Evolutionary conservation across 1,140 invertebrate species (phyloP).

Genomic region (Zelostemma sp.): DNA sequence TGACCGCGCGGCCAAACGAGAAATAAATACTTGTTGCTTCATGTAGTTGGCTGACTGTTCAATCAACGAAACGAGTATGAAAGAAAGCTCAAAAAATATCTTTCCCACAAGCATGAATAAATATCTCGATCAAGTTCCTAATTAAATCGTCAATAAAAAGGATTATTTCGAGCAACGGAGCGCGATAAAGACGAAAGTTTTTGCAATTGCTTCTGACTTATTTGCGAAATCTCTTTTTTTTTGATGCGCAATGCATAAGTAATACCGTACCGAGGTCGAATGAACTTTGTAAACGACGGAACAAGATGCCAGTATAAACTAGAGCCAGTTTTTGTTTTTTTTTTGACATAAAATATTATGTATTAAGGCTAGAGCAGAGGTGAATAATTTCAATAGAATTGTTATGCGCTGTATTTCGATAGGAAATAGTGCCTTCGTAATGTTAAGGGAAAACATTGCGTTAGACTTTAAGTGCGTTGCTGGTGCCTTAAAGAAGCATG

Average conservation of each 20-base stretch:
- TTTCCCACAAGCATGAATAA: not conserved
- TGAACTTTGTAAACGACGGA: conserved; percentile 36
- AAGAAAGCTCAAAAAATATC: not conserved
- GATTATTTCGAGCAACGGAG: conserved; percentile 1
- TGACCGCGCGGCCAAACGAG: conserved; percentile 14
- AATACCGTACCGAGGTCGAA: not conserved
- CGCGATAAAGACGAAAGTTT: too few species aligned
- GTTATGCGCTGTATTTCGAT: conserved; percentile 56
- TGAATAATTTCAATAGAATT: conserved; percentile 10
- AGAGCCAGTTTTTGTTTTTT: conserved; percentile 62
- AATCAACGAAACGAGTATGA: not conserved
- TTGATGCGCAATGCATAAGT: not conserved
- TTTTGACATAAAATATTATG: conserved; percentile 27
- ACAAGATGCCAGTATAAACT: conserved; percentile 64
- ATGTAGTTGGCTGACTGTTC: conserved; percentile 2
- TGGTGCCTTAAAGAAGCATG: conserved; percentile 64
- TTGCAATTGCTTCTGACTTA: not conserved
- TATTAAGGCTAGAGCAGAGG: not conserved
- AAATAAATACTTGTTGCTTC: conserved; percentile 3
- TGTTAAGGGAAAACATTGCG: conserved; percentile 50
- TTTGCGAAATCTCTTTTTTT: not conserved
- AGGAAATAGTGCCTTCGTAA: conserved; percentile 66
- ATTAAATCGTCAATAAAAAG: not conserved
- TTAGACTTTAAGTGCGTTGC: conserved; percentile 57
- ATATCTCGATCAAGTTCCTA: not conserved